A percentile compares a stretch with the other conserved stretches of the same genome.
These are phyloP conservation scores for Urocitellus parryii DNA, from an alignment of 2,113 vertebrate species.

Conservation along the genomic window DNA sequence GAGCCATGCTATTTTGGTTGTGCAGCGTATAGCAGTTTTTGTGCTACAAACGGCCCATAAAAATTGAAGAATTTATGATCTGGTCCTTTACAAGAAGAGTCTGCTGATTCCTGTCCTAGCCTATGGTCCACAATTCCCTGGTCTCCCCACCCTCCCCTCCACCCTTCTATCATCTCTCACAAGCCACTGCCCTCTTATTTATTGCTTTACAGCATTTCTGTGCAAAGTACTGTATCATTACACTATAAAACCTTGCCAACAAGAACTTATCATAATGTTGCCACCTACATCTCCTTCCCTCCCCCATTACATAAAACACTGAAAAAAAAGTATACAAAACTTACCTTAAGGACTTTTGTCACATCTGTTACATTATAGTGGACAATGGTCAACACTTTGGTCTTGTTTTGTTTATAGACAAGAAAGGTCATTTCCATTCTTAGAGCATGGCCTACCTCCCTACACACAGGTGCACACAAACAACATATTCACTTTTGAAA, in stretches of 20 bases:
- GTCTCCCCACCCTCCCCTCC: not conserved
- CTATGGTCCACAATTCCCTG: not conserved
- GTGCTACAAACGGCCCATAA: not conserved
- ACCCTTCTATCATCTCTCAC: not conserved
- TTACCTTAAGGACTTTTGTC: not conserved
- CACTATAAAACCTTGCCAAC: not conserved
- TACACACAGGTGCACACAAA: not conserved
- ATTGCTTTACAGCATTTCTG: slow-evolving; percentile 22
- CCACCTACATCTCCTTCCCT: not conserved
- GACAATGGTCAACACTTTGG: not conserved
- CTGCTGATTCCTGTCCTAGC: not conserved
- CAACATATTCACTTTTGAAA: not conserved
- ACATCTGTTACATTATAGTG: not conserved
- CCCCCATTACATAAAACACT: not conserved
- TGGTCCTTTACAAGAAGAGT: not conserved
- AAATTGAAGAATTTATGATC: not conserved
- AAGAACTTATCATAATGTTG: not conserved
- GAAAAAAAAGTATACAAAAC: not conserved
- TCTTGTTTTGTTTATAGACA: not conserved
- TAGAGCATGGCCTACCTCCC: not conserved
- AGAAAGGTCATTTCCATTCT: not conserved
- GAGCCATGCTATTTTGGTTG: not conserved
- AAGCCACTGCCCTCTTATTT: not conserved
- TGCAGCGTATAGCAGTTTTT: not conserved
- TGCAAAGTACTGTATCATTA: not conserved